These are phyloP conservation scores for Ailuropoda melanoleuca DNA, from an alignment of 2,113 vertebrate species.

Conservation along the genomic window DNA sequence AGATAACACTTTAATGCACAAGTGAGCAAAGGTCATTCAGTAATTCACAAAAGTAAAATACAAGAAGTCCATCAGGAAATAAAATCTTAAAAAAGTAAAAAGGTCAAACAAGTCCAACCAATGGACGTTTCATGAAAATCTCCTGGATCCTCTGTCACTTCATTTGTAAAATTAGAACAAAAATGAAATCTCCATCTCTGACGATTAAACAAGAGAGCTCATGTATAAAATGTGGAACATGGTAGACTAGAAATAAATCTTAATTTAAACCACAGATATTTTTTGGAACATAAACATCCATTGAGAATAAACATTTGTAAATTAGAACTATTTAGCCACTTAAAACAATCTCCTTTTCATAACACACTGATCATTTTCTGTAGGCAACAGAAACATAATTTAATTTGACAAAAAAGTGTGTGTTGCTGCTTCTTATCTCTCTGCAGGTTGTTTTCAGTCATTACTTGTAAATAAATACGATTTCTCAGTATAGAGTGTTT, in stretches of 20 bases:
- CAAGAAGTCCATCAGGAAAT: neutral
- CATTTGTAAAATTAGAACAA: rapidly evolving
- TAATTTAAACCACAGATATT: neutral
- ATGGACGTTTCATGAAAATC: neutral
- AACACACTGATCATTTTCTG: neutral
- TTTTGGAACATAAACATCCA: neutral
- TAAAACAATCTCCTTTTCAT: neutral
- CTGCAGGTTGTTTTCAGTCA: neutral
- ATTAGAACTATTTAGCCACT: neutral
- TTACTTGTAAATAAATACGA: neutral
- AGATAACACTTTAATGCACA: neutral
- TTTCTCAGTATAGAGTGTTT: too few relatives aligned
- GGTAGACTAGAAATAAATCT: neutral
- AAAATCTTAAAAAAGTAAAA: neutral
- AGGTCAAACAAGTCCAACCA: neutral
- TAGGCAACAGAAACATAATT: neutral
- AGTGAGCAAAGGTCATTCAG: neutral
- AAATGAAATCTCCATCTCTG: rapidly evolving
- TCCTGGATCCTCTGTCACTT: neutral
- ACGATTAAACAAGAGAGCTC: rapidly evolving
- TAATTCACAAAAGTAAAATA: neutral
- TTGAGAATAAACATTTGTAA: neutral
- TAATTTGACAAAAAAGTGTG: neutral
- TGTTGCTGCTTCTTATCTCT: neutral
- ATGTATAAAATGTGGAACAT: rapidly evolving